Conservation (phyloP, 1,140 invertebrate species). For the Apis dorsata region DNA sequence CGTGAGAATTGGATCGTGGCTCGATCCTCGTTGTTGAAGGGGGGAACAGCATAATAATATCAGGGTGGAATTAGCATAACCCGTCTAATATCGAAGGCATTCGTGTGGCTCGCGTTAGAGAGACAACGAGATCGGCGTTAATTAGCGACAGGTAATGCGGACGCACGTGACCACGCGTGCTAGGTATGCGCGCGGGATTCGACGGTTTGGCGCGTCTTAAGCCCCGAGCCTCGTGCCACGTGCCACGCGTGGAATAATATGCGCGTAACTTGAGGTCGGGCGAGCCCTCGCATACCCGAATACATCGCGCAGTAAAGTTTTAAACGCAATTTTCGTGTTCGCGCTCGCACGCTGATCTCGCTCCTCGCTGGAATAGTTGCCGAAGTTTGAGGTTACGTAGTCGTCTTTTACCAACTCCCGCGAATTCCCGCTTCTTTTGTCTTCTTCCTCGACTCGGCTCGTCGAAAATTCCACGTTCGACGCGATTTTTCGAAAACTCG, state of each 20-base stretch:
- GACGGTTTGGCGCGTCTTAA: conserved; percentile 47
- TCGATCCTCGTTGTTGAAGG: background rate
- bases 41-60: background rate
- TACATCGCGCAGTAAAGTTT: conserved; percentile 3
- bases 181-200: conserved; percentile 13
- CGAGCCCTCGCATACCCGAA: no score
- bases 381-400: background rate
- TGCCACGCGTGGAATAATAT: conserved; percentile 32
- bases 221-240: conserved; percentile 46
- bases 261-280: conserved; percentile 14
- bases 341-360: background rate
- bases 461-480: conserved; percentile 4
- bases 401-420: background rate
- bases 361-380: conserved; percentile 11
- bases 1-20: no score
- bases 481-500: conserved; percentile 1
- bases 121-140: conserved; percentile 25
- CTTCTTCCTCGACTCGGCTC: background rate
- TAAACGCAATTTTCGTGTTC: conserved; percentile 40
- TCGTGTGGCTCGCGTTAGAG: background rate
- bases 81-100: conserved; percentile 31
- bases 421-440: background rate
- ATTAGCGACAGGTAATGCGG: conserved; percentile 30
- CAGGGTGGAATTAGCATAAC: background rate
- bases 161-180: conserved; percentile 36